Base-by-base conservation (phyloP, 2,113 vertebrate species). In the Malaclemys terrapin region DNA sequence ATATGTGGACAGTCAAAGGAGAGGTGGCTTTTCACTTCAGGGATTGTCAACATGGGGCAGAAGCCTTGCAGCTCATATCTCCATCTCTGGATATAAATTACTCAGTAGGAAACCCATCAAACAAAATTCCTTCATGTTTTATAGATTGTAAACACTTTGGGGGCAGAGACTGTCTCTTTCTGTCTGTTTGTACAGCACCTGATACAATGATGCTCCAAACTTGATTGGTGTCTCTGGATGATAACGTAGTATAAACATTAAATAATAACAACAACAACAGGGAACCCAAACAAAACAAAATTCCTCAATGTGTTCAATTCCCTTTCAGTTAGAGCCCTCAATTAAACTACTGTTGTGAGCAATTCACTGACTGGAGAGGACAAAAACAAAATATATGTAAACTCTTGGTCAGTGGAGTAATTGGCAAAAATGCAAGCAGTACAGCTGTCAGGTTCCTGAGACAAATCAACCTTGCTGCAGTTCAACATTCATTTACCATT, bases 391-490 rank as follows among this genome's bases (percentile, higher is more conserved):
- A 31, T 81, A 3, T 72, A 16, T 47, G 47, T 93, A 85, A 59
- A n/a, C 2, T 56, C 8, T 90, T 86, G 27, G 65, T 69, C 53
- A 80, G 89, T 31, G 56, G 22, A 89, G 38, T 88, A 91, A 89
- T 81, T 89, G 85, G 65, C 69, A 85, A 91, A 90, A 96, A 10
- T 49, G 47, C 20, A 85, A 25, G 47, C 12, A 49, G 35, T 53
- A 45, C n/a, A 88, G 80, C 54, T 96, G 85, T 83, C 42, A 91
- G 82, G 91, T 94, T 96, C 75, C 80, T 83, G 65, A 76, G 72
- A 93, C 72, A 91, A 96, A 93, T 79, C 56, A 82, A 49, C 89
- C 69, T 94, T 80, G 27, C 52, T 88, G 17, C 62, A 49, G 78
- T 94, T 96, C 90, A 96, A 5, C 0, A 0, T 91, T 96, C 42